These are phyloP conservation scores for Clanis bilineata DNA, from an alignment of 2,888 invertebrate species.

Conservation along the genomic window DNA sequence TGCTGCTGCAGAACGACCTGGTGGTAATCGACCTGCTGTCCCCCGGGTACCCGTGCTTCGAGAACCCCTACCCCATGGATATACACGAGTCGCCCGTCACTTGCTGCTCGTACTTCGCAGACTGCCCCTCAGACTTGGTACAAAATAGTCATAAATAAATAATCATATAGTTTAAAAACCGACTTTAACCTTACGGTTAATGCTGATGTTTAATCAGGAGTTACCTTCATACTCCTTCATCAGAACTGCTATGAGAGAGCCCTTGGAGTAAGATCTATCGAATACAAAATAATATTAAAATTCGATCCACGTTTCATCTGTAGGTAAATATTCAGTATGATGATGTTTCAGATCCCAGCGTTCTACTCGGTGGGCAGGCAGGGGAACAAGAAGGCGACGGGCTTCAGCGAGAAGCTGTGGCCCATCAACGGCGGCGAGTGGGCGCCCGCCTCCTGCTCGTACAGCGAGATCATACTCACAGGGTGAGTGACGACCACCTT, in stretches of 20 bases:
- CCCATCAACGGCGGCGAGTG: constrained; percentile 98
- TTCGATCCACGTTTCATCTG: too few relatives aligned
- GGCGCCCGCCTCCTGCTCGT: constrained; percentile 97
- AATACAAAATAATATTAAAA: too few relatives aligned
- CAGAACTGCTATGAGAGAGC: too few relatives aligned
- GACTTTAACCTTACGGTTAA: too few relatives aligned
- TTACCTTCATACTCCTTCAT: too few relatives aligned
- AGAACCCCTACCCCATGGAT: constrained; percentile 99
- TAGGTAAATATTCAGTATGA: background rate
- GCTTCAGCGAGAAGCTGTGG: constrained; percentile 97
- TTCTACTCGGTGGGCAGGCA: constrained; percentile 96
- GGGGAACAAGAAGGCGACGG: constrained; percentile 88
- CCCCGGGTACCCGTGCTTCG: constrained; percentile 98
- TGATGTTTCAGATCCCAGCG: constrained; percentile 85
- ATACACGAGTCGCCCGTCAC: constrained; percentile 99
- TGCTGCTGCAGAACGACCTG: constrained; percentile 97
- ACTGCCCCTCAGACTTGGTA: constrained; percentile 98
- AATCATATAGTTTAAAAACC: too few relatives aligned
- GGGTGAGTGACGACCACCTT: constrained; percentile 83
- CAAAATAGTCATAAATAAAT: too few relatives aligned
- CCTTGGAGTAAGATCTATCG: too few relatives aligned
- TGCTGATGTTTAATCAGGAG: too few relatives aligned
- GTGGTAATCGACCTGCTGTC: constrained; percentile 98
- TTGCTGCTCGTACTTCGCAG: constrained; percentile 97
- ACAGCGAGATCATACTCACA: constrained; percentile 99